phyloP scores from a whole-genome alignment of 2,797 vertebrate species.

The Anguilla obscura region DNA sequence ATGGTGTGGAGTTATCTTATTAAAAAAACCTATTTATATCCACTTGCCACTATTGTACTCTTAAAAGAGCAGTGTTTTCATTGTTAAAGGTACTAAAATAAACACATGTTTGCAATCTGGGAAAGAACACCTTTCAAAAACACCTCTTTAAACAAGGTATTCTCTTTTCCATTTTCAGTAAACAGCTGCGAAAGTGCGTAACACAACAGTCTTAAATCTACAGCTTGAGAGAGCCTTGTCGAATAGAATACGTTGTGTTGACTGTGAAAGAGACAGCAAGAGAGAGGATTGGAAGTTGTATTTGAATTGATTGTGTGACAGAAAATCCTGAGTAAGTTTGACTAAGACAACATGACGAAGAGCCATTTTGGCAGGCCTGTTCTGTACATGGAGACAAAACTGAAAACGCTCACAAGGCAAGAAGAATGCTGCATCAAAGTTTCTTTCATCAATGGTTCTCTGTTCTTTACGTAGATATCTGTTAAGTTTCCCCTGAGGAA shows the following conservation, averaged over 20 bases:
- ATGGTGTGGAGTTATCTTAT: background rate
- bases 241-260: background rate
- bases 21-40: background rate
- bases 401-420: background rate
- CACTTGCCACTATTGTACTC: background rate
- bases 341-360: background rate
- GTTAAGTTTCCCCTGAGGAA: background rate
- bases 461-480: background rate
- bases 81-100: background rate
- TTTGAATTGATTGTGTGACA: constrained; percentile 13
- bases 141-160: background rate
- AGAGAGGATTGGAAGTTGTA: background rate
- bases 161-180: background rate
- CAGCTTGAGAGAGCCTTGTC: constrained; percentile 6
- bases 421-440: background rate
- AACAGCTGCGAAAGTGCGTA: background rate
- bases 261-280: background rate
- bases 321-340: constrained; percentile 13
- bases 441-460: constrained; percentile 28
- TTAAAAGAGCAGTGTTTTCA: background rate
- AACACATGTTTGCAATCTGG: background rate
- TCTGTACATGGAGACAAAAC: constrained; percentile 5
- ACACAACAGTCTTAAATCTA: background rate
- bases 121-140: background rate
- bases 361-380: constrained; percentile 18